These are phyloP conservation scores for Chinchilla lanigera DNA, from an alignment of 2,113 vertebrate species.

Conservation along the genomic window DNA sequence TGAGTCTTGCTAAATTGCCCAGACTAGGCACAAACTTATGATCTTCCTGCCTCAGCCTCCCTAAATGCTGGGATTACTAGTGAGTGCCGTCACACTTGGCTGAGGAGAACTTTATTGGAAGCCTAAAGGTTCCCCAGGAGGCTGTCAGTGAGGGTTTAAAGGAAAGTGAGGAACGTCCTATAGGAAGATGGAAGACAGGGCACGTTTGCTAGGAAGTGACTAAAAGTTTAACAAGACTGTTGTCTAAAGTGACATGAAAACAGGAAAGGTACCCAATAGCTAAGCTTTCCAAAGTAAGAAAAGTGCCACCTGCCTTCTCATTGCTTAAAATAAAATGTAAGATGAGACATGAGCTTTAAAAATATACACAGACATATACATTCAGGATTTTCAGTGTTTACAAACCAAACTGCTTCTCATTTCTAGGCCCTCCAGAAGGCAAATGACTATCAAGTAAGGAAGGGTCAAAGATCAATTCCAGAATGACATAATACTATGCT, in stretches of 20 bases:
- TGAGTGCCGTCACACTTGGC: not conserved
- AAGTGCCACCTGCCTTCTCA: not conserved
- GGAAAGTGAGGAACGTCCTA: conserved; percentile 20
- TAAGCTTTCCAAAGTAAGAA: conserved; percentile 12
- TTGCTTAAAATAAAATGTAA: conserved; percentile 19
- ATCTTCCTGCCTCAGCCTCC: not conserved
- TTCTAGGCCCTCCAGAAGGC: not conserved
- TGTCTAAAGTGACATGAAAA: not conserved
- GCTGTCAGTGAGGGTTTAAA: conserved; percentile 2
- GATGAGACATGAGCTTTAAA: not conserved
- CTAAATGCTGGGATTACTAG: not conserved
- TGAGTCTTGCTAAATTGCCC: not conserved
- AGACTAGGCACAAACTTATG: not conserved
- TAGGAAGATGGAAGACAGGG: not conserved
- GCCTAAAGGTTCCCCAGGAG: not conserved
- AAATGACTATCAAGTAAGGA: conserved; percentile 9
- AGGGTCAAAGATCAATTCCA: conserved; percentile 3
- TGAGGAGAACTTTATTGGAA: not conserved
- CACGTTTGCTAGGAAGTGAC: not conserved
- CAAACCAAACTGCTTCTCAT: conserved; percentile 5
- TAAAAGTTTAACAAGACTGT: not conserved
- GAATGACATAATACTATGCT: conserved; percentile 46
- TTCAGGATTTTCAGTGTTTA: not conserved
- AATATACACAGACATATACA: not conserved
- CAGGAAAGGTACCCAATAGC: not conserved